Base-by-base conservation (phyloP, 2,888 invertebrate species). In the Drosophila testacea region DNA sequence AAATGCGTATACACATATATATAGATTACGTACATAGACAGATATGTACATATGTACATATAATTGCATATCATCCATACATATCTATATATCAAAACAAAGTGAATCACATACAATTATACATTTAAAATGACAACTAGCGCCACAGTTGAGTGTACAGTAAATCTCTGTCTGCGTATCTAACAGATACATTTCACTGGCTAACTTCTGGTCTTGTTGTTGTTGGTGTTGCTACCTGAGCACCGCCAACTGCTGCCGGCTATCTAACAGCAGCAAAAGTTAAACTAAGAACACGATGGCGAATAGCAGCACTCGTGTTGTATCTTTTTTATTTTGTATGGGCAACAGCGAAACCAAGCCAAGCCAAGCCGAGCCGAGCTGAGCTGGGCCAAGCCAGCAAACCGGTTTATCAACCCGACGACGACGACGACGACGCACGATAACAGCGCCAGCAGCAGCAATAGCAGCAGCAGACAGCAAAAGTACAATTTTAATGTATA, bases 371-470 rank as follows among this genome's bases (percentile, higher is more conserved):
- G 34, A 60, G 42, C 52, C 52, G 48, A 47, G 56, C 16, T 47
- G 48, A 62, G 46, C 9, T 27, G 30, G 42, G 46, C 36, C 51
- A 70, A 75, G 76, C 61, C 71, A 69, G 59, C 54, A 85, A 85
- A 86, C 85, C 89, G 85, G 85, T 86, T 86, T 88, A 86, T 87
- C 85, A 83, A 81, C 74, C 83, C 73, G 80, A 63, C 75, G 16
- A 16, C 16, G 80, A 63, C 75, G 16, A 16, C 16, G 16, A 16
- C 16, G 65, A 68, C 78, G 65, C 71, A 81, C 83, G 88, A 88
- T 85, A 84, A 84, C 81, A 88, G 85, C 68, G 48, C 56, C 67
- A 64, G 52, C 44, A 60, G 57, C 41, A 68, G 69, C 22, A 22
- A 16, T 16, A 16, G 22, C 67, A 64, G 52, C 44, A 60, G 55